Evolutionary conservation across 2,888 invertebrate species (phyloP), one percentile per base, ranked within the genome.

Genomic region (Coleophora deauratella): DNA sequence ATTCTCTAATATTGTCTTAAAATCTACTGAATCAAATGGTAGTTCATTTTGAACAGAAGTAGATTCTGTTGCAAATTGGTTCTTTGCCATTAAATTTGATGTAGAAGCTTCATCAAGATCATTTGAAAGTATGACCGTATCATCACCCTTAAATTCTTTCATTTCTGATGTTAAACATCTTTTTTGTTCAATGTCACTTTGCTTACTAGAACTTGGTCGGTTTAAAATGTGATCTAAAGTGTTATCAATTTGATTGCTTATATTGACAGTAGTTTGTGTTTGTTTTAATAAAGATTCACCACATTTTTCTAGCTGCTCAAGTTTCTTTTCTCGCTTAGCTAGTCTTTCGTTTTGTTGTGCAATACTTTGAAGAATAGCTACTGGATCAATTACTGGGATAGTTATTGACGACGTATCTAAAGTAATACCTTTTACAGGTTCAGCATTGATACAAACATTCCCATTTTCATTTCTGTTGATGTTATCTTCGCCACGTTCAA

Each of bases 281-380:
- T 55, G 40, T 14, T 45, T 46, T n/a, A 55, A 41, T 35, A 54
- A 43, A 1, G 36, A 31, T 10, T 40, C 37, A 27, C 50, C 42
- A 37, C 35, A 41, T 40, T 45, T 47, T 39, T 55, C 53, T 36
- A 55, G 43, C 30, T 35, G 38, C 31, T 49, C 44, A 14, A 52
- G 37, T 41, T 41, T 52, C 38, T 49, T 42, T 12, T 55, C 55
- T 46, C 42, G 51, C 33, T 34, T 43, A 34, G 42, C 49, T 12
- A 53, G 36, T 40, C 40, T 42, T 52, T 65, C 62, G 41, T 59
- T 61, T 57, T 68, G 63, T 40, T 57, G 54, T 36, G 44, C 55
- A 27, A 69, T 58, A 33, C 66, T 73, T 45, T 54, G 59, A 21
- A 73, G 54, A 50, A 73, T 73, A 43, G 54, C 59, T 13, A 57